Conservation (phyloP, 1,140 invertebrate genomes). For the Venturia canescens region DNA sequence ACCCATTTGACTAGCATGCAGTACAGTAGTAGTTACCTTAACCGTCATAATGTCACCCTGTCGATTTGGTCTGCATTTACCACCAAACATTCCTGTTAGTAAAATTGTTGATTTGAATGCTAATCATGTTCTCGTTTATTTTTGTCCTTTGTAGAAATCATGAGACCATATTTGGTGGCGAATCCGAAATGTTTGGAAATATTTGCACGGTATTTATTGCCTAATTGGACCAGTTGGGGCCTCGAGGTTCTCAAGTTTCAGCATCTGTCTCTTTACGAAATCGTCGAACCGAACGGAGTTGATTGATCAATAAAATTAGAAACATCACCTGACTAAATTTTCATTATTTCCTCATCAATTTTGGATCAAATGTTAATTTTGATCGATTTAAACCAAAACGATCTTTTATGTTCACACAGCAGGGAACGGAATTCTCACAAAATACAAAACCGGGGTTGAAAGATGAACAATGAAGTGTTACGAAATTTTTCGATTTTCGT, state of each 20-base stretch:
- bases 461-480: not conserved
- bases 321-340: not conserved
- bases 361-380: too few species aligned
- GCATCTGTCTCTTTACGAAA: slow-evolving; percentile 73
- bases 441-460: not conserved
- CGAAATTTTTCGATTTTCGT: too few species aligned
- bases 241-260: slow-evolving; percentile 91
- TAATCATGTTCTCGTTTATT: slow-evolving; percentile 34
- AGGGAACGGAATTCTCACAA: too few species aligned
- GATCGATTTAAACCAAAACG: too few species aligned
- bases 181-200: slow-evolving; percentile 87
- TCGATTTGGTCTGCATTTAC: too few species aligned
- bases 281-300: not conserved
- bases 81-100: too few species aligned
- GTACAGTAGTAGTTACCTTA: too few species aligned
- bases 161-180: slow-evolving; percentile 79
- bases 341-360: not conserved
- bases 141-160: slow-evolving; percentile 79
- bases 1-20: too few species aligned
- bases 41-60: too few species aligned
- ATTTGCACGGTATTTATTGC: slow-evolving; percentile 92
- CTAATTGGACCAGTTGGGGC: slow-evolving; percentile 89
- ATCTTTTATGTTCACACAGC: too few species aligned
- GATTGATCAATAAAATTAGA: not conserved
- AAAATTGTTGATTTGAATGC: slow-evolving; percentile 31